These are phyloP conservation scores for Halichoerus grypus DNA, from an alignment of 2,113 vertebrate species.

Conservation along the genomic window DNA sequence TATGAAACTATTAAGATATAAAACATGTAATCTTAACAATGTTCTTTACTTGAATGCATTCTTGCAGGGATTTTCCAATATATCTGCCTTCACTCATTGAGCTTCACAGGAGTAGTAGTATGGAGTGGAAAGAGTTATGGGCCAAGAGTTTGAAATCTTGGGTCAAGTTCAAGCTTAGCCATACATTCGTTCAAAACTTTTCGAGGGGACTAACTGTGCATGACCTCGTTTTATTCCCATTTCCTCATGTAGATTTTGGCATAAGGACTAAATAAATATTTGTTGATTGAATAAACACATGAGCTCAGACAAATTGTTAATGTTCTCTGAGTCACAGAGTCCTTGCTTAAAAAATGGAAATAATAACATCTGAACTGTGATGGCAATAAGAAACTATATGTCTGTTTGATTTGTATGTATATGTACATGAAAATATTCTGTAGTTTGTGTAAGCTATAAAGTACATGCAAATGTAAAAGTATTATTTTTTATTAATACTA, in stretches of 20 bases:
- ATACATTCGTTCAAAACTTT: not conserved
- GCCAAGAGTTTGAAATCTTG: not conserved
- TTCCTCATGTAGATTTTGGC: not conserved
- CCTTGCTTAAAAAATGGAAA: not conserved
- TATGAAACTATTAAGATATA: not conserved
- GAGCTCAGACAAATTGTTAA: not conserved
- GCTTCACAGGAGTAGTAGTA: not conserved
- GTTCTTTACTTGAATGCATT: not conserved
- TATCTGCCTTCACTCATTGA: not conserved
- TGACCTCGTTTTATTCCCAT: not conserved
- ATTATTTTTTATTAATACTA: not conserved
- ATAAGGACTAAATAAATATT: slow-evolving; percentile 5
- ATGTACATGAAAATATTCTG: not conserved
- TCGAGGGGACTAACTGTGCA: not conserved
- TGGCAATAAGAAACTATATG: not conserved
- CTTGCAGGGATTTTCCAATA: not conserved
- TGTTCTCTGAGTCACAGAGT: not conserved
- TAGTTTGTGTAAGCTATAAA: not conserved
- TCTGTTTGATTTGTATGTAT: not conserved
- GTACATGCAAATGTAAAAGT: not conserved
- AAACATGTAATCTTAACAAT: not conserved
- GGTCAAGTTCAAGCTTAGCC: not conserved
- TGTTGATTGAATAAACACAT: not conserved
- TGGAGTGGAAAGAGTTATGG: not conserved
- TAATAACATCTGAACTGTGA: not conserved